Percentiles rank a stretch among this genome's conserved stretches.
phyloP scores from a whole-genome alignment of 2,113 vertebrate species.

The Halichoerus grypus region DNA sequence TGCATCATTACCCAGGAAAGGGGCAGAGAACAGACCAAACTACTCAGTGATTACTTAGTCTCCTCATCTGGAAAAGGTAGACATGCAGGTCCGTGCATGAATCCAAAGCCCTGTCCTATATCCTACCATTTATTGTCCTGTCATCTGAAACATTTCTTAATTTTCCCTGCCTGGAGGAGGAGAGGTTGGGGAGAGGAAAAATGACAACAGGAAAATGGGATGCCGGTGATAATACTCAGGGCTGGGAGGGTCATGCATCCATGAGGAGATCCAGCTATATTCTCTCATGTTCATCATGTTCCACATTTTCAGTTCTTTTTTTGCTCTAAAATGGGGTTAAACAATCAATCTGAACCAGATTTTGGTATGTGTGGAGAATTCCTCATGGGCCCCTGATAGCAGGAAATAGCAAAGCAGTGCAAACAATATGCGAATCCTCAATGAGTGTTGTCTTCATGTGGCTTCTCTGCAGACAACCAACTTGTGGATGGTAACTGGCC shows the following conservation, averaged over 20 bases:
- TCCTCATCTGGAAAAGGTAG: not conserved
- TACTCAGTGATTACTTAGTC: not conserved
- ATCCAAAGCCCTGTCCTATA: fast-evolving
- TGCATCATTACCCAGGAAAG: constrained; percentile 23
- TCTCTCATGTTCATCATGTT: not conserved
- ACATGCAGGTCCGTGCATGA: not conserved
- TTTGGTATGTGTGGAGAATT: not conserved
- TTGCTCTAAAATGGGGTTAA: not conserved
- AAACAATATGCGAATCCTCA: fast-evolving
- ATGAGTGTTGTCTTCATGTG: fast-evolving
- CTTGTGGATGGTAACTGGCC: not conserved
- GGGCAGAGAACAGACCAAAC: not conserved
- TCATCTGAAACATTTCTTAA: not conserved
- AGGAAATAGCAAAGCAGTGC: not conserved
- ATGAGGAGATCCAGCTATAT: not conserved
- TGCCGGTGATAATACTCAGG: not conserved
- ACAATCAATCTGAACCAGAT: not conserved
- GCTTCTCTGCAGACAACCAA: not conserved
- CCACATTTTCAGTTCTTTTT: not conserved
- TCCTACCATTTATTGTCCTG: not conserved
- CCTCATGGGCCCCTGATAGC: fast-evolving
- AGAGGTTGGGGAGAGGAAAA: not conserved
- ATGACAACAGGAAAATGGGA: not conserved
- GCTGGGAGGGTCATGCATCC: too few relatives aligned
- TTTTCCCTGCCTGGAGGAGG: not conserved